Evolutionary conservation across 2,113 vertebrate genomes (phyloP), one percentile per base, ranked within the genome.

Genomic region (Chiloscyllium plagiosum): DNA sequence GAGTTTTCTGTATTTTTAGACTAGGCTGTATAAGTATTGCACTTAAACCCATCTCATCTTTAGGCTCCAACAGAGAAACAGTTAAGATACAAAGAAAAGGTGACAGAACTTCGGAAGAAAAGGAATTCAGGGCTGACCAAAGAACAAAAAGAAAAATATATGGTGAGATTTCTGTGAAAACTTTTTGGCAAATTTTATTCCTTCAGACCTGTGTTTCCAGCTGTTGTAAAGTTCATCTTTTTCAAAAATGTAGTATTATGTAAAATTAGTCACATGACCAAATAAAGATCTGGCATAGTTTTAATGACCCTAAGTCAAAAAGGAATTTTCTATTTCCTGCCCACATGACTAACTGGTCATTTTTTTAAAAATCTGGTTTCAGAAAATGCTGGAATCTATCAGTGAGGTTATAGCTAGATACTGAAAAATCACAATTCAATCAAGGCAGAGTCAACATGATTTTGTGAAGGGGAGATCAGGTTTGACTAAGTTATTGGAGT

Each of bases 61-160:
- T 95, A 99, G 99, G 98, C 98, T 24, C 99, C 99, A 68, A 99
- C 99, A 22, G 98, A 98, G 52, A 98, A 98, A 96, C 99, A 99
- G 97, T 98, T 98, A 96, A 96, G 98, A 5, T 99, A 99, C 96
- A 99, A 99, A 96, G 99, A 99, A 97, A 99, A 99, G 96, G 99
- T 99, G 96, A 98, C 98, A 19, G 99, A 99, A 97, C 97, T 99
- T 96, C 98, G 99, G 97, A 99, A 99, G 97, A 99, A 99, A 90
- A 98, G 99, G 94, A 99, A 99, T 97, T 98, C 98, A 0, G 98
- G 98, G 3, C 97, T 99, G 76, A 98, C 98, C 96, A 99, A 99
- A 97, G 99, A 99, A 96, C 99, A 99, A 97, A 99, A 99, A 96
- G 99, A 99, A 97, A 99, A 99, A 96, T 99, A 99, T 8, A 99